Evolutionary conservation across 2,888 invertebrate species (phyloP).

Genomic region (Tipula vernalis): DNA sequence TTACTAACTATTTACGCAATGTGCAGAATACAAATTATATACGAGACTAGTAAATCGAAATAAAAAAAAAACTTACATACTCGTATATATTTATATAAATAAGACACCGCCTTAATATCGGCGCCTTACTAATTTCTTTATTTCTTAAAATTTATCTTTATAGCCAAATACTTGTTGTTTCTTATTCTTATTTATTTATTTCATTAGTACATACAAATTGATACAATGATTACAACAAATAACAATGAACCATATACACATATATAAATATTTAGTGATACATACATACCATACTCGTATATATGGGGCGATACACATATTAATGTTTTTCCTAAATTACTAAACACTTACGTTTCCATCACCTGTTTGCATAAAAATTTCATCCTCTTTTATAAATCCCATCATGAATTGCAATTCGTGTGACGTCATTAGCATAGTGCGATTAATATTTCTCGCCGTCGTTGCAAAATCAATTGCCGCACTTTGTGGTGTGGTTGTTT

Average conservation of each 20-base stretch:
- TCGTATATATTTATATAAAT: neutral
- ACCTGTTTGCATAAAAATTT: conserved; percentile 17
- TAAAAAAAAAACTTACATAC: neutral
- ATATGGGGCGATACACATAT: neutral
- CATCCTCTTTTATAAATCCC: conserved; percentile 21
- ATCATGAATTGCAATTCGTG: conserved; percentile 19
- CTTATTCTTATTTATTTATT: neutral
- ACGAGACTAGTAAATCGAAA: neutral
- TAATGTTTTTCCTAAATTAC: neutral
- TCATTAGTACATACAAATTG: neutral
- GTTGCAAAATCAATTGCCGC: neutral
- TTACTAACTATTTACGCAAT: no score
- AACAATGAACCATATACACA: neutral
- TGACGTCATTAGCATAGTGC: conserved; percentile 19
- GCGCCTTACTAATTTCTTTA: conserved; percentile 4
- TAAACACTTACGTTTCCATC: conserved; percentile 17
- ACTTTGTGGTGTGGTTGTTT: neutral
- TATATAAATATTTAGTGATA: neutral
- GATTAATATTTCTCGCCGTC: neutral
- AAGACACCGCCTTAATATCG: neutral
- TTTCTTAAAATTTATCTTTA: neutral
- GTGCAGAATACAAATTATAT: neutral
- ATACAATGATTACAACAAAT: neutral
- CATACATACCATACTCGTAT: neutral
- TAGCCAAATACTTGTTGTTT: neutral